Conservation (phyloP, 1,140 invertebrate species). For the Ceratitis capitata region DNA sequence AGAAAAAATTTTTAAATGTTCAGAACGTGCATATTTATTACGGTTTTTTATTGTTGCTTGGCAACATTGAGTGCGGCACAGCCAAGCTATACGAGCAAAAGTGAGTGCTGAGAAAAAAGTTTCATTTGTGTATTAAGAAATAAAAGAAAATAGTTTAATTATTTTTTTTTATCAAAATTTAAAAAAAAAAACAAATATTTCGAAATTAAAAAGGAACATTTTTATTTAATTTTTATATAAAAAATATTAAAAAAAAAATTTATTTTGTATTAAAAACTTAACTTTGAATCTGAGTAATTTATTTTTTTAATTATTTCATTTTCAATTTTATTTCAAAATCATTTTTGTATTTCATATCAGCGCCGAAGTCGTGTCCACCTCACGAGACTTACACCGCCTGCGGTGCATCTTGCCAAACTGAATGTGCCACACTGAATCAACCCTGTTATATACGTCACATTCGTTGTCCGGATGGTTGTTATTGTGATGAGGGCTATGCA, state of each 20-base stretch:
- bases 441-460: slow-evolving; percentile 67
- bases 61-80: not conserved
- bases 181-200: too few species aligned
- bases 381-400: slow-evolving; percentile 65
- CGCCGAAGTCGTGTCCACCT: slow-evolving; percentile 44
- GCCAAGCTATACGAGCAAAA: not conserved
- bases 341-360: slow-evolving; percentile 44
- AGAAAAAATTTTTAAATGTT: not conserved
- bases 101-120: not conserved
- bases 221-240: not conserved
- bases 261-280: not conserved
- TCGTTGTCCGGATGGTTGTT: slow-evolving; percentile 67
- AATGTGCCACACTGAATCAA: slow-evolving; percentile 64
- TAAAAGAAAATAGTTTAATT: not conserved
- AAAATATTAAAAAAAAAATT: not conserved
- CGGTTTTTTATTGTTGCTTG: not conserved
- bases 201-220: too few species aligned
- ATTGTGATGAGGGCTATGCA: slow-evolving; percentile 66
- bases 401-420: slow-evolving; percentile 68
- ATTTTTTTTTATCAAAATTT: not conserved
- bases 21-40: not conserved
- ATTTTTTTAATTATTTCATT: not conserved
- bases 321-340: too few species aligned
- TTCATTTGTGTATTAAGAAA: not conserved
- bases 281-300: not conserved